Conservation (phyloP, 1,140 invertebrate genomes). For the Linepithema humile region DNA sequence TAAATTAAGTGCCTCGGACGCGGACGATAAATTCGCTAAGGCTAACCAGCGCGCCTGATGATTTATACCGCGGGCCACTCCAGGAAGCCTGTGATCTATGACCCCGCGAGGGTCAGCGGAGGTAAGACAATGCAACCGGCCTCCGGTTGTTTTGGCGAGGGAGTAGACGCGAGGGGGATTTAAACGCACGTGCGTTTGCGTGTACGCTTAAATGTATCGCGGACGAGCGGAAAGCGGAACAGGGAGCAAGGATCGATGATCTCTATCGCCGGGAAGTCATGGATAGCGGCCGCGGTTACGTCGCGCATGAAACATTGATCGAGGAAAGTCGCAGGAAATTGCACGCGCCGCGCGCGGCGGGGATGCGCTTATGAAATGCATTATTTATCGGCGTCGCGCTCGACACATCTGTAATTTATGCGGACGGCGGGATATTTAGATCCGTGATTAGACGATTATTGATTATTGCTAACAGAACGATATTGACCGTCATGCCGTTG, state of each 20-base stretch:
- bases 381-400: conserved; percentile 45
- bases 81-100: conserved; percentile 77
- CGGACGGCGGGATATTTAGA: conserved; percentile 40
- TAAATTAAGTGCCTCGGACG: conserved; percentile 76
- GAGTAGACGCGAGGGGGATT: not conserved
- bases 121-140: conserved; percentile 70
- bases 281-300: conserved; percentile 43
- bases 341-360: conserved; percentile 51
- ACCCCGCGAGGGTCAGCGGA: conserved; percentile 67
- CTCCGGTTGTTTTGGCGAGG: not conserved
- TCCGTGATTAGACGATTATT: conserved; percentile 50
- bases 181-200: conserved; percentile 61
- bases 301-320: conserved; percentile 53
- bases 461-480: conserved; percentile 9
- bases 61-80: conserved; percentile 71
- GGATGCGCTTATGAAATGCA: conserved; percentile 54
- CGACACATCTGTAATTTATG: conserved; percentile 44
- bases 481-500: not conserved
- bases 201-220: conserved; percentile 58
- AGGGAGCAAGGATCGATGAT: conserved; percentile 47
- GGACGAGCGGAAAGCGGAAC: not conserved
- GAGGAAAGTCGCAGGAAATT: conserved; percentile 66
- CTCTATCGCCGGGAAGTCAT: conserved; percentile 51
- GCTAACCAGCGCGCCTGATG: conserved; percentile 68
- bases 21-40: conserved; percentile 75